A percentile compares a stretch with the other conserved stretches of the same genome.
Evolutionary conservation across 2,797 vertebrate species (phyloP).

Genomic region (Hemitrygon akajei): DNA sequence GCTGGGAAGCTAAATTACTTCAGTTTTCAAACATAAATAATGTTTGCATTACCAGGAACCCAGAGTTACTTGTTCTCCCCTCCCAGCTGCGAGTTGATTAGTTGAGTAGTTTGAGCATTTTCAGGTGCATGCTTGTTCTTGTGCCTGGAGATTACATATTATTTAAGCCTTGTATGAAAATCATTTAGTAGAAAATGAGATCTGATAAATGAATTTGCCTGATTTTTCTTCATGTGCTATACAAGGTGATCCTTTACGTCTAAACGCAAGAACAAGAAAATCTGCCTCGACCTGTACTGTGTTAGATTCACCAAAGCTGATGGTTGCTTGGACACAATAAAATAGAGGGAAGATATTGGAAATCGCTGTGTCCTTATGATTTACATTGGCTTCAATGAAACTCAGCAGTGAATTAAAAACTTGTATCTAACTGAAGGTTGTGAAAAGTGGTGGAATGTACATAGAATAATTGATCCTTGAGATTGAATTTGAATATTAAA

Average conservation of each 20-base stretch:
- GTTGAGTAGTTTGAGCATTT: not conserved
- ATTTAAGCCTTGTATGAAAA: not conserved
- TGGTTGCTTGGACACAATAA: not conserved
- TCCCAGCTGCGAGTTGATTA: not conserved
- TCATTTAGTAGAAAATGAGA: not conserved
- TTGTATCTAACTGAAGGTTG: not conserved
- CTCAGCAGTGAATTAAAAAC: not conserved
- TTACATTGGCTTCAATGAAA: not conserved
- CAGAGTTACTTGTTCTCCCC: not conserved
- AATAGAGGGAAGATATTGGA: not conserved
- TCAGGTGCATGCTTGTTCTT: not conserved
- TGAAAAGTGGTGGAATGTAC: not conserved
- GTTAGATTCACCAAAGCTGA: not conserved
- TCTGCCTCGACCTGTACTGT: not conserved
- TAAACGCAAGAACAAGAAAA: not conserved
- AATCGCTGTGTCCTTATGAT: not conserved
- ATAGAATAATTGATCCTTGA: not conserved
- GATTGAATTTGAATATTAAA: not conserved
- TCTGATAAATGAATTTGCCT: not conserved
- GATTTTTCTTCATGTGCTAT: not conserved
- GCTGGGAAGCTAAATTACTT: not conserved
- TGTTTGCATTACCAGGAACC: not conserved
- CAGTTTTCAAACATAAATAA: not conserved
- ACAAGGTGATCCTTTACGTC: not conserved
- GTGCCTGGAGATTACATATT: not conserved